Base-by-base conservation (phyloP, 2,888 invertebrate species). In the Pachydiplax longipennis region DNA sequence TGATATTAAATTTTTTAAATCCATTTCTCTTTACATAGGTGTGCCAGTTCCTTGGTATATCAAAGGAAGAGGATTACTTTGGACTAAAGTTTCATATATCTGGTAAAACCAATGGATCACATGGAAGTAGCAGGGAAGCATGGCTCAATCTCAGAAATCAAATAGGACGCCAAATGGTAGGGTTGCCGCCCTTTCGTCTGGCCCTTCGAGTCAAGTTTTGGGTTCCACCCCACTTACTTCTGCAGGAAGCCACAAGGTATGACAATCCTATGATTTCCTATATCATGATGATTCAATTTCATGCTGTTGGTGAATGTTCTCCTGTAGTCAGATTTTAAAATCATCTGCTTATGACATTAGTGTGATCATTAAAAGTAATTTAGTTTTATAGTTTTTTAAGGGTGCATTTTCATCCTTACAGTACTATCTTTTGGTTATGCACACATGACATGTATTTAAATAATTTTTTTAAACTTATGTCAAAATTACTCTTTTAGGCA, bases 61-160 rank as follows among this genome's bases (percentile, higher is more conserved):
- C 97, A 92, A 97, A 97, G 92, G 97, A 97, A 94, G 96, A 96
- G 92, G 98, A 98, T 94, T 98, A 98, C 94, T 98, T 98, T 94
- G 98, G 98, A 0, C 95, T 98, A 91, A 97, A 97, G 93, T 96
- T 96, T 93, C 94, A 95, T 91, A 12, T 87, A 61, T 87, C 87
- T n/a, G 37, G 87, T 10, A 87, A 87, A 35, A 53, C 53, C 12
- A 83, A 83, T 83, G 83, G 83, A 83, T 83, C 83, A 13, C 95
- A 95, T 92, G 95, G 95, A 81, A 95, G 95, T 91, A 97, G 97
- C 58, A 97, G 97, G 92, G 96, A 97, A 92, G 95, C 98, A 90
- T 98, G 98, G 98, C 95, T 98, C 92, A 98, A 98, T 94, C 94
- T 98, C 93, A 95, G 98, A 92, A 98, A 98, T 94, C 96, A 97